Base-by-base conservation (phyloP, 2,797 vertebrate genomes). In the Peromyscus eremicus region DNA sequence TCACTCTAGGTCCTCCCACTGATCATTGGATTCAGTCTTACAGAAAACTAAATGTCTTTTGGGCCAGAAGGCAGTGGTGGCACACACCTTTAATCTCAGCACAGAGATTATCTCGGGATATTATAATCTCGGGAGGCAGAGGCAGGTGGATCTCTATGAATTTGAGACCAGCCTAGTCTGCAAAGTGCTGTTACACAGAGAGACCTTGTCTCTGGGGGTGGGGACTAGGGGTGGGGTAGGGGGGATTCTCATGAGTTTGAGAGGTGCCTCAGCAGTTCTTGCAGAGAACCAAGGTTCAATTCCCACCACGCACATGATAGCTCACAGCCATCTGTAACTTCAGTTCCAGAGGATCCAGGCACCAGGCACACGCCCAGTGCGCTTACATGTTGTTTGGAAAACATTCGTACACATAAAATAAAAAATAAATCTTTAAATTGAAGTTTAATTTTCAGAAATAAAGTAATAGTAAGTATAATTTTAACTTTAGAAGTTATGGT, bases 391-490 rank as follows among this genome's bases (percentile, higher is more conserved):
- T 52, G 16, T 40, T 32, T 77, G 43, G 43, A 49, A 77, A 49
- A 79, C 46, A 52, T 52, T 52, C 29, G 19, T 34, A 79, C 29
- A 34, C 17, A 79, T 17, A 49, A 77, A 16, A 77, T 46, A 76
- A 43, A 76, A 77, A 46, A 17, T 17, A 71, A 79, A 55, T 80
- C 76, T 34, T 34, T 55, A 37, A 82, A 37, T 2, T 37, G 52
- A 60, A 97, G 76, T 66, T 57, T 37, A 79, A 83, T 79, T 94
- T 85, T 79, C 29, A 55, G 29, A 79, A 79, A 79, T 21, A 55
- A 79, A 95, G 12, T 70, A 95, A 12, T 81, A 89, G 60, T 60
- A 94, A 79, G 40, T 89, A 2, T 73, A 92, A 95, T 90, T 89
- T 76, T n/a, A 92, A 84, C 79, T 85, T 85, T 43, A 77, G 37